Percentiles rank a stretch among this genome's conserved stretches.
phyloP scores from a whole-genome alignment of 2,888 invertebrate genomes.

The Phaedon cochleariae region DNA sequence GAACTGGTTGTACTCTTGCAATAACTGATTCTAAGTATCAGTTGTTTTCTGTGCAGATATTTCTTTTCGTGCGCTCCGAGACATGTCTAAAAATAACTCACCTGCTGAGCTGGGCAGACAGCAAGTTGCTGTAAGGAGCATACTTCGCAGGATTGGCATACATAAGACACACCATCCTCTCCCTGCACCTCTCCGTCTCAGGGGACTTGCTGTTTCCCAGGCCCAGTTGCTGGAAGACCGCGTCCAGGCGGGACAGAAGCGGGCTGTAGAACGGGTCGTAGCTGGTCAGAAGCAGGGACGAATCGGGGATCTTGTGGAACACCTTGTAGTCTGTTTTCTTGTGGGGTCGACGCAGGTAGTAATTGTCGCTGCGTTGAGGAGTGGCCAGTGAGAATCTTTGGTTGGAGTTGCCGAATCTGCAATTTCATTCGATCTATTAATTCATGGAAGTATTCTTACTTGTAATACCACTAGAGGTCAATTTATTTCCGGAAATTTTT shows the following conservation, averaged over 20 bases:
- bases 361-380: constrained; percentile 63
- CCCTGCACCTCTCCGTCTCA: constrained; percentile 77
- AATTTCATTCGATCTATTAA: background rate
- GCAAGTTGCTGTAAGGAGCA: constrained; percentile 87
- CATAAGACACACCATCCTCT: constrained; percentile 87
- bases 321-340: constrained; percentile 77
- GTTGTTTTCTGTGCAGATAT: too few relatives aligned
- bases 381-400: constrained; percentile 72
- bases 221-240: constrained; percentile 80
- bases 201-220: constrained; percentile 63
- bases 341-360: constrained; percentile 69
- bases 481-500: too few relatives aligned
- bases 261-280: constrained; percentile 94
- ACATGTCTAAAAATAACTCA: too few relatives aligned
- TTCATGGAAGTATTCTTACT: too few relatives aligned
- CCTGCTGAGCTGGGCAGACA: constrained; percentile 89
- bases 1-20: too few relatives aligned
- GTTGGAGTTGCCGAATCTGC: constrained; percentile 67
- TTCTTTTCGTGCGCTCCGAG: too few relatives aligned
- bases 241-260: constrained; percentile 81
- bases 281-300: constrained; percentile 82
- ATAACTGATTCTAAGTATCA: too few relatives aligned
- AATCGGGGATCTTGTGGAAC: constrained; percentile 86
- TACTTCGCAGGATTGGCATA: constrained; percentile 88
- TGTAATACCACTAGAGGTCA: too few relatives aligned